A percentile compares a stretch with the other conserved stretches of the same genome.
phyloP scores from a whole-genome alignment of 1,140 invertebrate genomes.

The Mycetomoellerius zeteki region DNA sequence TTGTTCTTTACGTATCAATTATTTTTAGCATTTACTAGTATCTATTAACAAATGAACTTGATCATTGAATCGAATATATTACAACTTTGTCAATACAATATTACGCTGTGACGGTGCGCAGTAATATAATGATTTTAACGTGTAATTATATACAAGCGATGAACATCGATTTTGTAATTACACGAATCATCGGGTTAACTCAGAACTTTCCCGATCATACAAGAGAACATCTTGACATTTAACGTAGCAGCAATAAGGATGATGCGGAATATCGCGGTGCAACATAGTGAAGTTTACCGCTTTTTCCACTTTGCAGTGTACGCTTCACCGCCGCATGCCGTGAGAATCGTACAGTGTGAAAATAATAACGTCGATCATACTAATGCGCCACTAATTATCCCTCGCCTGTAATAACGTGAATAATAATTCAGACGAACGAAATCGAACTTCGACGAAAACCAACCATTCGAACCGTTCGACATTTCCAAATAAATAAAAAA shows the following conservation, averaged over 20 bases:
- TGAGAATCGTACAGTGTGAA: slow-evolving; percentile 66
- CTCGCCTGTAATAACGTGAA: neutral
- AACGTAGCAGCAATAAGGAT: slow-evolving; percentile 64
- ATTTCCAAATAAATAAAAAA: neutral
- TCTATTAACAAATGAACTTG: neutral
- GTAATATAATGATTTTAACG: slow-evolving; percentile 4
- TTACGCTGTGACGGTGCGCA: neutral
- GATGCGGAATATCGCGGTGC: slow-evolving; percentile 49
- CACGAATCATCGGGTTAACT: slow-evolving; percentile 48
- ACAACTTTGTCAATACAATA: neutral
- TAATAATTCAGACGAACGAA: neutral
- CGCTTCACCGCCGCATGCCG: slow-evolving; percentile 53
- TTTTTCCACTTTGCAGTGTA: slow-evolving; percentile 53
- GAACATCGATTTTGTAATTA: slow-evolving; percentile 45
- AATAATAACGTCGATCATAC: slow-evolving; percentile 51
- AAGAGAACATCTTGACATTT: slow-evolving; percentile 77
- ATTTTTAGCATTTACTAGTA: neutral
- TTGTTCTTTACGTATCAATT: neutral
- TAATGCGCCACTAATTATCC: neutral
- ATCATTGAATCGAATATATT: neutral
- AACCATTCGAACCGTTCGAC: too few species aligned
- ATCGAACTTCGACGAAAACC: neutral
- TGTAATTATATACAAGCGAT: neutral
- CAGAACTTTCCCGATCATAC: slow-evolving; percentile 62
- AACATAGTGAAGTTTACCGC: slow-evolving; percentile 47